Evolutionary conservation across 92 coral and sea anemone species (phyloP), one percentile per base, ranked within the genome.

Genomic region (Nematostella vectensis): DNA sequence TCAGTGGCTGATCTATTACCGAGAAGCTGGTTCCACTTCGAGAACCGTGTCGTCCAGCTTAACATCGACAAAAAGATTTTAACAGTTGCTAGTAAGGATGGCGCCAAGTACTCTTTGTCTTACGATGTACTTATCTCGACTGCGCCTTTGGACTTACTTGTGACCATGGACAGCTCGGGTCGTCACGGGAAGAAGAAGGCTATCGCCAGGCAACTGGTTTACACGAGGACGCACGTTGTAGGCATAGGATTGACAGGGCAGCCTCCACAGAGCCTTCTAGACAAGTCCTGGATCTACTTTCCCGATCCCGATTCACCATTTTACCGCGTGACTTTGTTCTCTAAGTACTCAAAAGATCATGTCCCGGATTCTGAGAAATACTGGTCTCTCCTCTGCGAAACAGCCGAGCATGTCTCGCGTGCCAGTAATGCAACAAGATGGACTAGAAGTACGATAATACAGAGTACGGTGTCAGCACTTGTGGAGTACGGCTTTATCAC

Each of bases 341-440:
- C 87, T 22, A 79, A 65, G 19, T 79, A 79, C 29, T 61, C 87
- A 0, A 64, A 67, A 6, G 72, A 74, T 44, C 77, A 67, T 22
- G 81, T 79, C 26, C 87, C 87, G 29, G 26, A 62, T 2, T 61
- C 70, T 20, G 59, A 68, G 11, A 21, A n/a, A 17, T 62, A 66
- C n/a, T 79, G 87, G 87, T 79, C 87, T 11, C 77, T 79, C 20
- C 49, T 79, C 68, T 79, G 87, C 39, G 87, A 79, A 45, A 61
- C 59, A 3, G 81, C 87, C 1, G 71, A 79, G 23, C 87, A 72
- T 3, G 42, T 39, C 48, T 3, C 4, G 29, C n/a, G n/a, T n/a
- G 29, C 29, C 33, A 21, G 57, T 4, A 44, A 50, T 25, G 25
- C 49, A 30, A 27, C 59, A 48, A 15, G 48, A 21, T 79, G 87